Percentiles rank a stretch among this genome's conserved stretches.
These are phyloP conservation scores for Callospermophilus lateralis DNA, from an alignment of 2,113 vertebrate species.

Conservation along the genomic window DNA sequence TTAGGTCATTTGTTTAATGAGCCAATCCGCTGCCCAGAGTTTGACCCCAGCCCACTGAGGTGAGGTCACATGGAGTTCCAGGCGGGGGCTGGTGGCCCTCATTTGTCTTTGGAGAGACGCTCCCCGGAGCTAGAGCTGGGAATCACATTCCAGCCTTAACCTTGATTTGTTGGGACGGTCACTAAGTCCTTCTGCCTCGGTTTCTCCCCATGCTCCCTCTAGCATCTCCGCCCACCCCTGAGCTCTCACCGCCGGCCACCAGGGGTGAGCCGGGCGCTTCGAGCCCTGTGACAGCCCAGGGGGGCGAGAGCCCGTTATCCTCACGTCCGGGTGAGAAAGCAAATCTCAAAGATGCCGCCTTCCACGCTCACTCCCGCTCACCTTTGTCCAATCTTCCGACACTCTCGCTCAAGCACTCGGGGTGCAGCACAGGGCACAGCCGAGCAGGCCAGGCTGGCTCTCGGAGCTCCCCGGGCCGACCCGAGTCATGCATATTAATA, in stretches of 20 bases:
- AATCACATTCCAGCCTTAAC: not conserved
- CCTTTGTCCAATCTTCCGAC: not conserved
- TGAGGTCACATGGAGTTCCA: conserved; percentile 64
- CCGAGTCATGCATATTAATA: not conserved
- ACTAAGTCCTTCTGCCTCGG: not conserved
- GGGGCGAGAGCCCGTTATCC: not conserved
- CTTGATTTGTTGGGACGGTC: not conserved
- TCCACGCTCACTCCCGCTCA: not conserved
- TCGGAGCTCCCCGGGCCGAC: not conserved
- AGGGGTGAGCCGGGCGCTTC: accelerated
- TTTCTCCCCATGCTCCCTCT: not conserved
- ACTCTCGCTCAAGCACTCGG: not conserved
- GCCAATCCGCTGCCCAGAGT: conserved; percentile 79
- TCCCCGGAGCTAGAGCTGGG: not conserved
- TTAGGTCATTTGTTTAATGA: conserved; percentile 82
- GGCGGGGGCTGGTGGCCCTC: conserved; percentile 6
- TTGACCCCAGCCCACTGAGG: conserved; percentile 73
- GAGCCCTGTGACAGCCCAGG: accelerated
- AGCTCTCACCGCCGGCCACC: accelerated
- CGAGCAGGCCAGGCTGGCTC: not conserved
- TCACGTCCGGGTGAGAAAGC: not conserved
- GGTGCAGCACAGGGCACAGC: not conserved
- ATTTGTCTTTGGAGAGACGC: conserved; percentile 60
- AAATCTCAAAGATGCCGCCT: not conserved
- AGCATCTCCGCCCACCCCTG: not conserved